Evolutionary conservation across 2,888 invertebrate genomes (phyloP).

Genomic region (Pogonocherus hispidulus): DNA sequence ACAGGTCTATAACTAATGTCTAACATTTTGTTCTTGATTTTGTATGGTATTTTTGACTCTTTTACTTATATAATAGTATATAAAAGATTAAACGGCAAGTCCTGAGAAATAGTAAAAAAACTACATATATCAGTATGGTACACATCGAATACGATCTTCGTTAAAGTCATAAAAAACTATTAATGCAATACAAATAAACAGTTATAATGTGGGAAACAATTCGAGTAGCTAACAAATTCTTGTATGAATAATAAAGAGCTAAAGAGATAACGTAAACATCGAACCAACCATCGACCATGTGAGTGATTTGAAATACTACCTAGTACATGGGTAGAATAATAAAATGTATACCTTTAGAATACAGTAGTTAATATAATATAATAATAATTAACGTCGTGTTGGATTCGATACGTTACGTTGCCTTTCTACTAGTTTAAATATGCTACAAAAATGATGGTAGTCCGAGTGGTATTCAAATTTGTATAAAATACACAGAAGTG

Average conservation of each 20-base stretch:
- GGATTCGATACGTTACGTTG: conserved; percentile 28
- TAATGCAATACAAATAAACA: conserved; percentile 11
- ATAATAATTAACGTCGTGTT: no score
- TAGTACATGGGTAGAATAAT: conserved; percentile 41
- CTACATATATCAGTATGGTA: no score
- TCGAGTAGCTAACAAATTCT: conserved; percentile 49
- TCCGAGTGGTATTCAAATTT: no score
- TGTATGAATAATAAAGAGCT: conserved; percentile 49
- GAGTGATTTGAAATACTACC: conserved; percentile 48
- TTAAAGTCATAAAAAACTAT: no score
- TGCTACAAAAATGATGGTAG: conserved; percentile 36
- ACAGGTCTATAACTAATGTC: no score
- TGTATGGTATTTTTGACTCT: no score
- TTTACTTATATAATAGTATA: no score
- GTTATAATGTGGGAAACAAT: conserved; percentile 40
- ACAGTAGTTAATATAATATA: not conserved
- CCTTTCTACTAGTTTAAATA: conserved; percentile 41
- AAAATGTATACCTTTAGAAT: conserved; percentile 38
- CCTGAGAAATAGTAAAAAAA: no score
- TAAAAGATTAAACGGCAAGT: no score
- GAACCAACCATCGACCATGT: conserved; percentile 42
- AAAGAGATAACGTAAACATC: conserved; percentile 42
- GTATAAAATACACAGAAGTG: not conserved
- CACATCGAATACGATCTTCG: no score
- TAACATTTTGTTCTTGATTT: no score